These are phyloP conservation scores for Drosophila suzukii DNA, from an alignment of 1,140 invertebrate genomes.

Conservation along the genomic window DNA sequence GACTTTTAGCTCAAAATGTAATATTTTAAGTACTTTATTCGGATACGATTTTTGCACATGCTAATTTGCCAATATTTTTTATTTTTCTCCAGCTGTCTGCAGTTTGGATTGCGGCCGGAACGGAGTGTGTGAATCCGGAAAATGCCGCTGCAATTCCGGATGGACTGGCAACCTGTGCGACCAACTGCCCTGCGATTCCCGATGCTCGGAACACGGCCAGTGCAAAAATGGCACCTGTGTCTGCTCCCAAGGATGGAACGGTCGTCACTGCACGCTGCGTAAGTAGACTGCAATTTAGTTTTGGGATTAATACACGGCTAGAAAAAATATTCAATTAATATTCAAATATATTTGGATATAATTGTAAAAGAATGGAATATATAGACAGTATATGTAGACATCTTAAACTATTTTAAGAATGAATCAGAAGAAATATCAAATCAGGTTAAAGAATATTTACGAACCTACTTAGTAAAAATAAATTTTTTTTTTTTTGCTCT, in stretches of 20 bases:
- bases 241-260: constrained; percentile 98
- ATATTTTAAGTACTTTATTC: too few relatives aligned
- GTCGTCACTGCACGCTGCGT: constrained; percentile 97
- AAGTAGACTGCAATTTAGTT: constrained; percentile 85
- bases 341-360: too few relatives aligned
- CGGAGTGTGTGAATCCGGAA: constrained; percentile 94
- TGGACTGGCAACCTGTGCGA: constrained; percentile 97
- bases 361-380: too few relatives aligned
- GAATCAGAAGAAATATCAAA: too few relatives aligned
- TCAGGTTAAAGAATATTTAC: too few relatives aligned
- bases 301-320: not conserved
- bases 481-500: too few relatives aligned
- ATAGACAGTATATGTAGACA: too few relatives aligned
- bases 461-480: too few relatives aligned
- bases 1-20: too few relatives aligned
- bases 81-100: constrained; percentile 90
- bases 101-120: constrained; percentile 95
- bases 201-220: constrained; percentile 97
- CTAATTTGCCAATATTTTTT: constrained; percentile 3
- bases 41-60: too few relatives aligned
- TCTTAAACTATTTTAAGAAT: too few relatives aligned
- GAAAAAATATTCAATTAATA: not conserved
- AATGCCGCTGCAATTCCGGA: constrained; percentile 94
- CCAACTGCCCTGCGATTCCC: constrained; percentile 93
- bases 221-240: constrained; percentile 99